Percentiles rank a stretch among this genome's conserved stretches.
phyloP scores from a whole-genome alignment of 2,113 vertebrate species.

The Ammospiza nelsoni region DNA sequence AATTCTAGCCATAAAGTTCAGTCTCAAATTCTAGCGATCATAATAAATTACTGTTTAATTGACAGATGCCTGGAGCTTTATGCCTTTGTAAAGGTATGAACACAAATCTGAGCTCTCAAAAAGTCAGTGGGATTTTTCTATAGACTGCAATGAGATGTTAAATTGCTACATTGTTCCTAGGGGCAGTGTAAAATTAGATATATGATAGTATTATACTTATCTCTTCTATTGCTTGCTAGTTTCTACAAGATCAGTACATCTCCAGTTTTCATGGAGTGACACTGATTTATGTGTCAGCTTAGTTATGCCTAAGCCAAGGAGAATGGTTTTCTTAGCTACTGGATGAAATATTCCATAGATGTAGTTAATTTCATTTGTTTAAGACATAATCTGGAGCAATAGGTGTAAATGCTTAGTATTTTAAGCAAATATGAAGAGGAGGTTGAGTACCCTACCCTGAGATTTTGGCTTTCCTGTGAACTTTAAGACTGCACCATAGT shows the following conservation, averaged over 20 bases:
- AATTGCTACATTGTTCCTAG: neutral
- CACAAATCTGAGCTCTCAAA: neutral
- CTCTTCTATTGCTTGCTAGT: neutral
- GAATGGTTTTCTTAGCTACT: neutral
- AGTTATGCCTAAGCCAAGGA: neutral
- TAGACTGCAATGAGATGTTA: neutral
- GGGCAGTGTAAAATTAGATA: neutral
- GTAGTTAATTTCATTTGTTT: neutral
- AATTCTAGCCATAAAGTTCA: neutral
- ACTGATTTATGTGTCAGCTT: neutral
- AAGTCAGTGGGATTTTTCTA: neutral
- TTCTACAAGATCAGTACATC: neutral
- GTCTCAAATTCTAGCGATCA: neutral
- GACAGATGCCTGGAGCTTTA: neutral
- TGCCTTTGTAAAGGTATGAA: neutral
- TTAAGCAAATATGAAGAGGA: neutral
- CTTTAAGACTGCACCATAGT: neutral
- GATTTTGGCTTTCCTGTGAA: neutral
- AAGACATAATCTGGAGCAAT: neutral
- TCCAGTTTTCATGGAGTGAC: neutral
- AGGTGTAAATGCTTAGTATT: neutral
- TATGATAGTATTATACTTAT: neutral
- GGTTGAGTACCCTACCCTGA: neutral
- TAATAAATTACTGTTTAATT: neutral
- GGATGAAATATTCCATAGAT: neutral